Conservation (phyloP, 1,140 invertebrate species). For the Hetaerina americana region DNA sequence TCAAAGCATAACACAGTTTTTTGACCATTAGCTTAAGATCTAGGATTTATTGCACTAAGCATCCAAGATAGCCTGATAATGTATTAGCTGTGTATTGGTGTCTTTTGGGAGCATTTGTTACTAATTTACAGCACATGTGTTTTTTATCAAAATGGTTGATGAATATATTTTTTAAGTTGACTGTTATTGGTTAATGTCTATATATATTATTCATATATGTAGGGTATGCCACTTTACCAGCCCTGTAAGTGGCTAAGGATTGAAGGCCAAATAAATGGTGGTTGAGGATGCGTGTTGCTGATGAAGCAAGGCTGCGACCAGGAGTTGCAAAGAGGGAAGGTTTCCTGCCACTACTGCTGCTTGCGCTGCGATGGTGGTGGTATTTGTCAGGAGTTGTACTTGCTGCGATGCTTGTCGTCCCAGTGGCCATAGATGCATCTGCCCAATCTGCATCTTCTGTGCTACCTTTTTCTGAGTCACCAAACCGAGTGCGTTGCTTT, state of each 20-base stretch:
- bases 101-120: no score
- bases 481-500: not conserved
- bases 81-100: no score
- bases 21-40: no score
- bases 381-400: not conserved
- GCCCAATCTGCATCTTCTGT: not conserved
- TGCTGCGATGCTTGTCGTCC: not conserved
- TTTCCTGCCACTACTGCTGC: slow-evolving; percentile 24
- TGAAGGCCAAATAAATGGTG: slow-evolving; percentile 56
- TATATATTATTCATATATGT: no score
- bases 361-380: not conserved
- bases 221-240: slow-evolving; percentile 28
- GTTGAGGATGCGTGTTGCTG: slow-evolving; percentile 55
- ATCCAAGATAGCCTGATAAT: no score
- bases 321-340: slow-evolving; percentile 41
- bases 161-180: no score
- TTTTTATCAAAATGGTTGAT: no score
- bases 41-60: no score
- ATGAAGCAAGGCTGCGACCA: slow-evolving; percentile 44
- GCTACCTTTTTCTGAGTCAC: not conserved
- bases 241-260: slow-evolving; percentile 35
- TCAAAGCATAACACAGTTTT: no score
- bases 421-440: not conserved
- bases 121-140: no score
- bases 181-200: no score